These are phyloP conservation scores for Tyrophagus putrescentiae DNA, from an alignment of 1,140 invertebrate genomes.

Conservation along the genomic window DNA sequence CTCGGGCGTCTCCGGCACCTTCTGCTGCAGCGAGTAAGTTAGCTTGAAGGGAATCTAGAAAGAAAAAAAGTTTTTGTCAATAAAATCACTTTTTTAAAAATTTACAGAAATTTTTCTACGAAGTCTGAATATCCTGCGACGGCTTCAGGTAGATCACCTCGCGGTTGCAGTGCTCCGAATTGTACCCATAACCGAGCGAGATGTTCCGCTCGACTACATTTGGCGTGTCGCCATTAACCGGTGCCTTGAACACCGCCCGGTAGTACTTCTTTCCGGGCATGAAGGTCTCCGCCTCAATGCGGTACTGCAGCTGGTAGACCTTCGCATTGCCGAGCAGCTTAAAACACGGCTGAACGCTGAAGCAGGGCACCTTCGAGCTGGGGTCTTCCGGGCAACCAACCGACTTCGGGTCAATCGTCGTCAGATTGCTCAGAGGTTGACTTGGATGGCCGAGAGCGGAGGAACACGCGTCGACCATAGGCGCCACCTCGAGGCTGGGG, in stretches of 20 bases:
- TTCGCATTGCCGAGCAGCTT: conserved; percentile 44
- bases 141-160: conserved; percentile 60
- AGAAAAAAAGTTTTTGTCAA: conserved; percentile 18
- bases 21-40: conserved; percentile 61
- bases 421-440: conserved; percentile 47
- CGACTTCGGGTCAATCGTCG: conserved; percentile 62
- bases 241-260: conserved; percentile 50
- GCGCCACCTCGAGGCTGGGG: too few species aligned
- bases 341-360: conserved; percentile 73
- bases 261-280: conserved; percentile 60
- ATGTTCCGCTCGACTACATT: conserved; percentile 34
- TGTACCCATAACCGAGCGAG: conserved; percentile 18
- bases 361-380: conserved; percentile 56
- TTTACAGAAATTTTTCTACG: conserved; percentile 57
- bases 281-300: conserved; percentile 69
- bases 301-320: conserved; percentile 44
- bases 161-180: conserved; percentile 43
- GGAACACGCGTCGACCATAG: too few species aligned
- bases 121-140: conserved; percentile 28
- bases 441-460: conserved; percentile 63
- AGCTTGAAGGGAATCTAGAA: conserved; percentile 47
- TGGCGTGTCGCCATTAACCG: conserved; percentile 28
- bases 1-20: conserved; percentile 37
- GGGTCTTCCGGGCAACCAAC: conserved; percentile 51
- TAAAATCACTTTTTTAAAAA: conserved; percentile 39